Conservation (phyloP, 2,797 vertebrate genomes). For the Enteromius radiatus region DNA sequence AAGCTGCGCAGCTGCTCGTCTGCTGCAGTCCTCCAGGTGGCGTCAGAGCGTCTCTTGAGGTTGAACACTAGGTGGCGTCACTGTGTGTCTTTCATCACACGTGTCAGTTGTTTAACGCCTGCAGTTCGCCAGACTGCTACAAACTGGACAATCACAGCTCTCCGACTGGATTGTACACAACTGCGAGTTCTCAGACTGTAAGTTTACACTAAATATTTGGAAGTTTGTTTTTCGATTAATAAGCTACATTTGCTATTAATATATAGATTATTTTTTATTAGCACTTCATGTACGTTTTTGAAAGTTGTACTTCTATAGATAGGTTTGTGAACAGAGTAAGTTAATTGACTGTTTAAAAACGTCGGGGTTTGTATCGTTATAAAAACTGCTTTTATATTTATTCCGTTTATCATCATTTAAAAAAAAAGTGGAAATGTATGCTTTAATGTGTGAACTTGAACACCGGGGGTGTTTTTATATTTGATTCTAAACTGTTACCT, state of each 20-base stretch:
- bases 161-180: neutral
- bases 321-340: neutral
- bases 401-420: neutral
- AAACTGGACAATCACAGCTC: slow-evolving; percentile 14
- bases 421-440: neutral
- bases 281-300: neutral
- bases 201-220: neutral
- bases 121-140: neutral
- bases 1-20: neutral
- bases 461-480: neutral
- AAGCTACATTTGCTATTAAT: neutral
- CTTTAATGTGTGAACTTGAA: neutral
- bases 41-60: neutral
- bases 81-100: slow-evolving; percentile 1
- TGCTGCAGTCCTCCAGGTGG: neutral
- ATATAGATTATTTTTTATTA: neutral
- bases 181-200: neutral
- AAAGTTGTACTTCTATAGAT: neutral
- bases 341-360: neutral
- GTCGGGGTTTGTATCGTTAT: neutral
- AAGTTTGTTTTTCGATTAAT: neutral
- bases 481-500: neutral
- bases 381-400: neutral
- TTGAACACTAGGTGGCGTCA: slow-evolving; percentile 15
- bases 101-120: slow-evolving; percentile 4